Conservation (phyloP, 1,140 invertebrate genomes). For the Reticulitermes speratus region DNA sequence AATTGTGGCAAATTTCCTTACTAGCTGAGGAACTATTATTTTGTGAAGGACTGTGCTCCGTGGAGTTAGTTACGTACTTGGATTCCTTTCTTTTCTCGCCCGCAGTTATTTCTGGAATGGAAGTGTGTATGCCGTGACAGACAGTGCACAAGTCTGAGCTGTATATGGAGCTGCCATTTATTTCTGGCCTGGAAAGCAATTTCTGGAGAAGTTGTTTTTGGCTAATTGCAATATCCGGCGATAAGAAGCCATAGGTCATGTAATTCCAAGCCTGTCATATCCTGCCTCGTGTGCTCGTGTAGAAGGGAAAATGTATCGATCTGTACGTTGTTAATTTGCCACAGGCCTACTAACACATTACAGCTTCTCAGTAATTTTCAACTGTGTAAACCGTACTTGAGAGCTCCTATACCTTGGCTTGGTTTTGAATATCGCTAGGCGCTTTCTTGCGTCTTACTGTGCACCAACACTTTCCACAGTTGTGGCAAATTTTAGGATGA, state of each 20-base stretch:
- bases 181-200: conserved; percentile 15
- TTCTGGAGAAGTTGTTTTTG: neutral
- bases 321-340: neutral
- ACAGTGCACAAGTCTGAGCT: neutral
- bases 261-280: conserved; percentile 3
- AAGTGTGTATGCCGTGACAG: neutral
- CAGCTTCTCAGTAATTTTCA: neutral
- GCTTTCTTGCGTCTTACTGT: neutral
- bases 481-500: neutral
- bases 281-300: neutral
- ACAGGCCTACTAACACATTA: neutral
- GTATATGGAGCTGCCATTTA: neutral
- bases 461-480: neutral
- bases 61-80: too few species aligned
- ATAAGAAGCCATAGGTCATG: conserved; percentile 13
- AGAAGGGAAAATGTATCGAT: neutral
- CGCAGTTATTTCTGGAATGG: neutral
- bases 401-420: neutral
- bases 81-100: too few species aligned
- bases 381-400: neutral
- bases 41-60: too few species aligned
- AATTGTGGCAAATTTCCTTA: too few species aligned
- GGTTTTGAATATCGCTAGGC: neutral
- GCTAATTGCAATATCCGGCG: conserved; percentile 1
- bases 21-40: too few species aligned